Evolutionary conservation across 2,113 vertebrate genomes (phyloP), one percentile per base, ranked within the genome.

Genomic region (Polypterus senegalus): DNA sequence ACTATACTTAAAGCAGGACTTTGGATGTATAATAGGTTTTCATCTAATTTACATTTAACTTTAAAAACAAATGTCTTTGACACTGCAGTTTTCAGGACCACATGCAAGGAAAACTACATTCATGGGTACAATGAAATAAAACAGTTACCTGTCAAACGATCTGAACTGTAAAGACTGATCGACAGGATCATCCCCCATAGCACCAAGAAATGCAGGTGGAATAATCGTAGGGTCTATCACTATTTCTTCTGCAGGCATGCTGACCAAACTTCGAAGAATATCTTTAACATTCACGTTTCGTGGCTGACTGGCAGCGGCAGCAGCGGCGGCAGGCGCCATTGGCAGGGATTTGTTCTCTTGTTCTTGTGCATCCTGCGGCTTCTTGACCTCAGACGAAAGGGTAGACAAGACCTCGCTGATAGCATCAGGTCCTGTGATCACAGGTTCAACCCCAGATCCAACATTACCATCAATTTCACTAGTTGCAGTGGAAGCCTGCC

Each of bases 271-370:
- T 65, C 94, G 86, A 63, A 98, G 81, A 65, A 98, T 98, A 72
- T 98, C 96, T 74, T 93, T 96, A 47, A 91, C 88, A 0, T 85
- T 92, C 66, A 97, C 92, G 48, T 92, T 97, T 79, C 96, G 96
- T 65, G 89, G 83, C 71, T 84, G 84, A 52, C 73, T 63, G 27
- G 83, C 83, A 8, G 47, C 4, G n/a, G n/a, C n/a, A 27, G 27
- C 27, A 27, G 27, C 27, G 9, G 7, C 52, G 75, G 81, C 60
- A 60, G 83, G 62, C 11, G 75, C 48, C 67, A 79, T 73, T 11
- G 74, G 9, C n/a, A 11, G 56, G 58, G 45, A 48, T 43, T 79
- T 84, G 60, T 7, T 71, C 3, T 82, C 75, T 48, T 78, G 73
- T 8, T 77, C 81, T 54, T 79, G 74, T 65, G 81, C 72, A 47